These are phyloP conservation scores for Cheilosia variabilis DNA, from an alignment of 2,888 invertebrate species.

Conservation along the genomic window DNA sequence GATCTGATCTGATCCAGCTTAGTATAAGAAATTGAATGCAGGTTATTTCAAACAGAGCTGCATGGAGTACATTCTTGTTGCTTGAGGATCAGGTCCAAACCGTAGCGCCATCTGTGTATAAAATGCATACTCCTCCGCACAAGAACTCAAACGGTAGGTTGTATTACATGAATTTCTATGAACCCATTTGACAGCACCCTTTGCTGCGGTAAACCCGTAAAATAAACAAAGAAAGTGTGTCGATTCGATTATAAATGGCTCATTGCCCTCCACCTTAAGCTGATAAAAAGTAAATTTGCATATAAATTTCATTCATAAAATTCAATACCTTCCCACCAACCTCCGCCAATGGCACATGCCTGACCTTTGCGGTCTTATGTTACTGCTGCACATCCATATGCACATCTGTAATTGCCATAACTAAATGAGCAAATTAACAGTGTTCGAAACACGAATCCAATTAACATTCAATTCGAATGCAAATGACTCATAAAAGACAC, in stretches of 20 bases:
- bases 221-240: conserved; percentile 21
- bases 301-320: conserved; percentile 66
- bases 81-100: too few species aligned
- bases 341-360: conserved; percentile 27
- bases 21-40: too few species aligned
- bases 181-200: neutral
- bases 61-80: too few species aligned
- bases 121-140: too few species aligned
- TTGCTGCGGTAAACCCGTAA: neutral
- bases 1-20: too few species aligned
- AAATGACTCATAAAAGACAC: conserved; percentile 48
- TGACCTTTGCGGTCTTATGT: conserved; percentile 34
- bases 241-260: conserved; percentile 23
- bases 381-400: conserved; percentile 9
- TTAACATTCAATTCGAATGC: conserved; percentile 53
- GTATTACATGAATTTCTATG: too few species aligned
- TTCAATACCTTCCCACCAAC: conserved; percentile 21
- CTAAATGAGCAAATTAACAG: conserved; percentile 52
- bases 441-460: conserved; percentile 14
- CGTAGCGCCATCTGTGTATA: too few species aligned
- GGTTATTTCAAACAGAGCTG: too few species aligned
- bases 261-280: conserved; percentile 20
- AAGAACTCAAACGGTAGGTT: too few species aligned
- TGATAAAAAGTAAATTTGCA: conserved; percentile 36
- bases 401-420: conserved; percentile 62